phyloP scores from a whole-genome alignment of 92 coral and sea anemone species.

The Bergia puertoricense region DNA sequence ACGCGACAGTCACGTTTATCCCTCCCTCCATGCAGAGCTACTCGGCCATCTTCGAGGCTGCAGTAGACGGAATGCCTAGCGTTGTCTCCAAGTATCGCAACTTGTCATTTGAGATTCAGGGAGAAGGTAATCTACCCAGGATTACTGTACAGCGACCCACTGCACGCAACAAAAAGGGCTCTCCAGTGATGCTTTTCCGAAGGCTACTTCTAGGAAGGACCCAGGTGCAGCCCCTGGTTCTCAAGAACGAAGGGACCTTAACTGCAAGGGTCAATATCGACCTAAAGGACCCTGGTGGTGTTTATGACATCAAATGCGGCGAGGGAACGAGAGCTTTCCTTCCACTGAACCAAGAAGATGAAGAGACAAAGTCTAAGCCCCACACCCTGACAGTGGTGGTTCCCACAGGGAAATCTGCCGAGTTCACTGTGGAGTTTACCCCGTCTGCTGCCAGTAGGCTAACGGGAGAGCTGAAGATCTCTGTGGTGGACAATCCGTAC shows the following conservation, averaged over 20 bases:
- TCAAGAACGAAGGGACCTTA: slow-evolving; percentile 91
- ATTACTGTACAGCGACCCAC: slow-evolving; percentile 83
- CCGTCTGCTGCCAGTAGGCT: slow-evolving; percentile 73
- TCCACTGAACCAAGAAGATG: slow-evolving; percentile 62
- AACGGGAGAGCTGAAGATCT: slow-evolving; percentile 79
- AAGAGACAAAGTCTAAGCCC: slow-evolving; percentile 49
- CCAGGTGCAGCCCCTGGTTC: slow-evolving; percentile 75
- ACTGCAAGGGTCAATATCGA: slow-evolving; percentile 82
- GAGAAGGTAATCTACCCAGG: slow-evolving; percentile 98
- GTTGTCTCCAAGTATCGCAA: slow-evolving; percentile 94
- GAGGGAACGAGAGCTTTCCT: slow-evolving; percentile 68
- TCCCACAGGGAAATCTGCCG: slow-evolving; percentile 86
- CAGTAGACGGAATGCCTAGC: slow-evolving; percentile 97
- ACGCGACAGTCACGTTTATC: slow-evolving; percentile 85
- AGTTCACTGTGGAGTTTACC: slow-evolving; percentile 89
- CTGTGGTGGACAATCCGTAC: slow-evolving; percentile 95
- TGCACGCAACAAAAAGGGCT: slow-evolving; percentile 92
- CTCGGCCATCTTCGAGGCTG: slow-evolving; percentile 91
- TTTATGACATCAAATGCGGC: slow-evolving; percentile 66
- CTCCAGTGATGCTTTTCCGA: slow-evolving; percentile 83
- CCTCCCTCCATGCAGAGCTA: slow-evolving; percentile 99
- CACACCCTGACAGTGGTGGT: slow-evolving; percentile 72
- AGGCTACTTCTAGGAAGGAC: slow-evolving; percentile 89
- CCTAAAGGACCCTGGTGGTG: slow-evolving; percentile 80
- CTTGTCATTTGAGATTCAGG: slow-evolving; percentile 94